Percentiles rank a stretch among this genome's conserved stretches.
phyloP scores from a whole-genome alignment of 2,888 invertebrate species.

The Tachina lurida region DNA sequence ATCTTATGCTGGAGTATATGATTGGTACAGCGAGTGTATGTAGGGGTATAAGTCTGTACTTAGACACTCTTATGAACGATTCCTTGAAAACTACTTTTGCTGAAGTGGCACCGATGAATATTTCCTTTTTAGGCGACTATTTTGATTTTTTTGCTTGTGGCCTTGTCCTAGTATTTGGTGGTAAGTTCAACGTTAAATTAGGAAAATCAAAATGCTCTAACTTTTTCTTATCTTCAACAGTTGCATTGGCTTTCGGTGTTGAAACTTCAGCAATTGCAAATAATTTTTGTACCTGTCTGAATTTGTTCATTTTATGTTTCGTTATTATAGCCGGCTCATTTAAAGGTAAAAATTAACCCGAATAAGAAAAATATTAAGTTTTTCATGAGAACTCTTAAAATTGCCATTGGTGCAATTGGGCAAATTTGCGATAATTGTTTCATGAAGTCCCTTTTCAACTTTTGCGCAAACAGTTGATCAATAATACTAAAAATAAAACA shows the following conservation, averaged over 20 bases:
- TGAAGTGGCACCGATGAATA: conserved; percentile 85
- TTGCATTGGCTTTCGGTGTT: conserved; percentile 89
- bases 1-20: conserved; percentile 92
- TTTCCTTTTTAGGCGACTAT: conserved; percentile 85
- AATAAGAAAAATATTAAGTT: not conserved
- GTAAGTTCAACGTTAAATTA: conserved; percentile 82
- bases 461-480: too few species aligned
- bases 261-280: conserved; percentile 91
- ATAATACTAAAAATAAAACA: too few species aligned
- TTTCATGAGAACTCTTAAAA: too few species aligned
- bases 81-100: conserved; percentile 86
- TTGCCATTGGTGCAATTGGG: too few species aligned
- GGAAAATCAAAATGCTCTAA: not conserved
- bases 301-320: conserved; percentile 88
- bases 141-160: conserved; percentile 90
- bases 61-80: conserved; percentile 87
- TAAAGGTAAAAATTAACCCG: conserved; percentile 83
- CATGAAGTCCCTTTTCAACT: too few species aligned
- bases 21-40: conserved; percentile 90
- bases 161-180: conserved; percentile 86
- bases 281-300: conserved; percentile 89
- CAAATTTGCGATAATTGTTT: too few species aligned
- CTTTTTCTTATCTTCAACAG: conserved; percentile 81
- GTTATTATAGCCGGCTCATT: conserved; percentile 89
- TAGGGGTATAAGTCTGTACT: conserved; percentile 89